Evolutionary conservation across 2,113 vertebrate genomes (phyloP).

Genomic region (Oncorhynchus nerka): DNA sequence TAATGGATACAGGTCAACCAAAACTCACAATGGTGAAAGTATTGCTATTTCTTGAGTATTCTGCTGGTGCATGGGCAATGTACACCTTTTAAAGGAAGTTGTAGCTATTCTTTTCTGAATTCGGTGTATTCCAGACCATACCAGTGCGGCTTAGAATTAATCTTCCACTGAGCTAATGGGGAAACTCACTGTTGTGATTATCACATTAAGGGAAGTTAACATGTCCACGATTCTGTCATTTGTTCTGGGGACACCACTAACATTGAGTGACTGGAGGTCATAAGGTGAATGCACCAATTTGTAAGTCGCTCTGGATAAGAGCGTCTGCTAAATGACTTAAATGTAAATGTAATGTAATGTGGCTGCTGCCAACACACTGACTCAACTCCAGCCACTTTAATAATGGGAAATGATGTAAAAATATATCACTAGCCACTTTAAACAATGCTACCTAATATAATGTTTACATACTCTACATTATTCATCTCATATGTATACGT

Average conservation of each 20-base stretch:
- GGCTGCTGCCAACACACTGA: too few species aligned
- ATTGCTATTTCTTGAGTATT: neutral
- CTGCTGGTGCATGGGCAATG: neutral
- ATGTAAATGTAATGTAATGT: too few species aligned
- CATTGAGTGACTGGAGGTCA: too few species aligned
- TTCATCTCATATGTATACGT: too few species aligned
- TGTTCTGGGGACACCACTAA: neutral
- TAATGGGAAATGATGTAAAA: too few species aligned
- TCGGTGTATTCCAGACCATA: neutral
- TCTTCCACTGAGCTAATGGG: slow-evolving; percentile 36
- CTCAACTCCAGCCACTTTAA: too few species aligned
- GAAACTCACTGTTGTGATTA: slow-evolving; percentile 41
- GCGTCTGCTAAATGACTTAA: too few species aligned
- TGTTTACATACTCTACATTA: too few species aligned
- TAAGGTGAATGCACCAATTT: too few species aligned
- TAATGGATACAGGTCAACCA: neutral
- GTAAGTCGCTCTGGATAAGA: too few species aligned
- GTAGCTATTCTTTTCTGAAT: neutral
- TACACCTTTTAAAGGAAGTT: neutral
- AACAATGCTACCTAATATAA: too few species aligned
- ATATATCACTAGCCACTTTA: too few species aligned
- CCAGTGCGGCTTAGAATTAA: neutral
- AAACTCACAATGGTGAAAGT: neutral
- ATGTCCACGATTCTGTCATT: neutral
- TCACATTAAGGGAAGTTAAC: slow-evolving; percentile 4